Base-by-base conservation (phyloP, 1,140 invertebrate genomes). In the Goniozus legneri region DNA sequence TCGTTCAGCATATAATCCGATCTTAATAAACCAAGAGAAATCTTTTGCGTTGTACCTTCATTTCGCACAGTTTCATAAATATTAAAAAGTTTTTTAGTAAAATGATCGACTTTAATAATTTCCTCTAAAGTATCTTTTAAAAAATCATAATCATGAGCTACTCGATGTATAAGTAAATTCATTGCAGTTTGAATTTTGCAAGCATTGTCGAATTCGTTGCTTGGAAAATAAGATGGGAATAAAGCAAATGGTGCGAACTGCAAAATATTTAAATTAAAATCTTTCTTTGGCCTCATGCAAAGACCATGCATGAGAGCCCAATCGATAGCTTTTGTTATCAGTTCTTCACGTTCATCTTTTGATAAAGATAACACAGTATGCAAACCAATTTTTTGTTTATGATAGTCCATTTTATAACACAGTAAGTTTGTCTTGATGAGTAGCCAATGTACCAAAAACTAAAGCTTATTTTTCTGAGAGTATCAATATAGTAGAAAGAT, bases 81-180 rank as follows among this genome's bases (percentile, higher is more conserved):
- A 36, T 91, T 76, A 74, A 88, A 94, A 6, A 95, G 70, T 42
- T 82, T 81, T 15, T 74, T 77, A 0, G 91, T 95, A 64, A 95
- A 97, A 31, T 87, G 82, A 73, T 97, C 93, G 3, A 88, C 89
- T 75, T 87, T 77, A 13, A 93, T 80, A 0, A 88, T 89, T 33
- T 60, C 52, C 34, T 42, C 77, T 15, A 95, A 76, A 32, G 84
- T 83, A 33, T 83, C 76, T 21, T 81, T 80, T 1, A 97, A 76
- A 70, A 95, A 95, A 31, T 86, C 80, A 50, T 85, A 79, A 75
- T 92, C 84, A 70, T 93, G 84, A 3, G 92, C 88, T 32, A 95
- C 88, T 72, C 81, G 84, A 66, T 95, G 91, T 77, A 93, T 87
- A 6, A 97, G 74, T 54, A 84, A 79, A 77, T 95, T 95, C 10